Evolutionary conservation across 2,113 vertebrate genomes (phyloP).

Genomic region (Hemiprocne comata): DNA sequence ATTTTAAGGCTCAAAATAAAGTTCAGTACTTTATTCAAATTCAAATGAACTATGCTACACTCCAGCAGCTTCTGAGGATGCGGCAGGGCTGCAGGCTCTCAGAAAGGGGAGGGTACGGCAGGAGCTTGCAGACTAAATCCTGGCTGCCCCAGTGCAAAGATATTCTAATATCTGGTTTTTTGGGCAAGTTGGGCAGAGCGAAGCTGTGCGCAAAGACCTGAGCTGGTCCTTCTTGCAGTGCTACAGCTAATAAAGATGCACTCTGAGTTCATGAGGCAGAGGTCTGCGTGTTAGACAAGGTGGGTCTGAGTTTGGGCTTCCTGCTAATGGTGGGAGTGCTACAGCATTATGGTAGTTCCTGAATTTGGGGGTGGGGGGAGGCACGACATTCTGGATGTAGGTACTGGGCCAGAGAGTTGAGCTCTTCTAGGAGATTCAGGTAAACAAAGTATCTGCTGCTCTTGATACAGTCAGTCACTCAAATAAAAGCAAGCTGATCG

Average conservation of each 20-base stretch:
- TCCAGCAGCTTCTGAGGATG: not conserved
- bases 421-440: not conserved
- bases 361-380: not conserved
- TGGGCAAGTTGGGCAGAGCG: not conserved
- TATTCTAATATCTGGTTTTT: not conserved
- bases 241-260: not conserved
- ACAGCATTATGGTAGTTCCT: not conserved
- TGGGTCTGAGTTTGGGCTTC: not conserved
- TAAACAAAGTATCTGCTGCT: not conserved
- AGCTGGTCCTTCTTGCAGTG: not conserved
- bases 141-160: not conserved
- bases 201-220: not conserved
- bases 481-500: not conserved
- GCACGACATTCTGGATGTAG: not conserved
- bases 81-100: not conserved
- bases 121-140: not conserved
- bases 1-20: constrained; percentile 48
- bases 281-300: not conserved
- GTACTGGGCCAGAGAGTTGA: not conserved
- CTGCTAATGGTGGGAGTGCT: not conserved
- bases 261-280: not conserved
- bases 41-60: constrained; percentile 4
- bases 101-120: not conserved
- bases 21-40: constrained; percentile 40
- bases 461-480: not conserved